Conservation (phyloP, 2,113 vertebrate genomes). For the Ceuthmochares aereus region DNA sequence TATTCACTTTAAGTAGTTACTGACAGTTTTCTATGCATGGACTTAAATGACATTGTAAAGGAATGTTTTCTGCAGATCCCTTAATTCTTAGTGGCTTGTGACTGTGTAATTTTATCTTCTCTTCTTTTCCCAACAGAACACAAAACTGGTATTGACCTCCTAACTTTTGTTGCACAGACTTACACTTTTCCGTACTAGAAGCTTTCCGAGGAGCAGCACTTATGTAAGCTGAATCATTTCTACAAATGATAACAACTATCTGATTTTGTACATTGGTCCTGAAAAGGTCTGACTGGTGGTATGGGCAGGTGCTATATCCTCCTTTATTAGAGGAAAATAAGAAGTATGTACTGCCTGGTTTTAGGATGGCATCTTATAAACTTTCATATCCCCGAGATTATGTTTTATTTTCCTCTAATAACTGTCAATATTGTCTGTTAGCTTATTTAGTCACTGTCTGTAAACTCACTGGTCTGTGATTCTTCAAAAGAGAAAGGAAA, state of each 20-base stretch:
- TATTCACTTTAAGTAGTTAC: not conserved
- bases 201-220: not conserved
- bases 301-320: not conserved
- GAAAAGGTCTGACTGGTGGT: not conserved
- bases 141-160: not conserved
- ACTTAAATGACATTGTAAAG: not conserved
- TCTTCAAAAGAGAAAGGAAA: not conserved
- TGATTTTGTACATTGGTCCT: not conserved
- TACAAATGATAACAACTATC: not conserved
- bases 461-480: not conserved
- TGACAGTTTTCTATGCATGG: not conserved
- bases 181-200: not conserved
- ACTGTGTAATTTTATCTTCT: not conserved
- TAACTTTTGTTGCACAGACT: not conserved
- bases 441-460: not conserved
- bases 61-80: not conserved
- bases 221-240: not conserved
- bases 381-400: not conserved
- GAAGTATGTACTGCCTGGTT: not conserved
- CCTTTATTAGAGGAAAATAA: not conserved
- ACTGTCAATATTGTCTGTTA: not conserved
- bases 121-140: not conserved
- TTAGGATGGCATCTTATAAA: not conserved
- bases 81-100: not conserved
- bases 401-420: not conserved